Conservation (phyloP, 2,888 invertebrate species). For the Congeria kusceri region DNA sequence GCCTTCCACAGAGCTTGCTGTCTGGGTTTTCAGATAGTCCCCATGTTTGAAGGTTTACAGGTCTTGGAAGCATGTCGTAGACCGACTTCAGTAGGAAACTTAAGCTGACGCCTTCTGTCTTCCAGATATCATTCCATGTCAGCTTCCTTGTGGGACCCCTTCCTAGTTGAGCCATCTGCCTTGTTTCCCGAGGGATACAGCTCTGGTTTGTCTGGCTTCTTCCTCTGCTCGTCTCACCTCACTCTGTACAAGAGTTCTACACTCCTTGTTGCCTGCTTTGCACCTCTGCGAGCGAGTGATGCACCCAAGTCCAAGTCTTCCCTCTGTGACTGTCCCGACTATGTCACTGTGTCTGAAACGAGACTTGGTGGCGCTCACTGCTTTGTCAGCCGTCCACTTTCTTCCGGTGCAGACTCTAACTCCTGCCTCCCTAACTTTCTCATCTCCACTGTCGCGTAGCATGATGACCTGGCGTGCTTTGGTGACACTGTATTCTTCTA, state of each 20-base stretch:
- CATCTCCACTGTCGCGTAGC: slow-evolving; percentile 16
- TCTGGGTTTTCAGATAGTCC: slow-evolving; percentile 8
- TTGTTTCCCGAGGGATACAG: slow-evolving; percentile 2
- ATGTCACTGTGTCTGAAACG: slow-evolving; percentile 25
- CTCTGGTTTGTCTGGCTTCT: neutral
- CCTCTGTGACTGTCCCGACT: slow-evolving; percentile 9
- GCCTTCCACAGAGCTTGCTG: neutral
- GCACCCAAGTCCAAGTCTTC: slow-evolving; percentile 7
- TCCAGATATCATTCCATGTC: slow-evolving; percentile 16
- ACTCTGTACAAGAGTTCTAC: slow-evolving; percentile 2
- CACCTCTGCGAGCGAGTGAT: slow-evolving; percentile 1
- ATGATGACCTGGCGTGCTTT: slow-evolving; percentile 29
- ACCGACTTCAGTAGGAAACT: slow-evolving; percentile 2
- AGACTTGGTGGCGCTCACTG: slow-evolving; percentile 8
- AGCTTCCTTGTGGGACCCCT: neutral
- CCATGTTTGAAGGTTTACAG: slow-evolving; percentile 19
- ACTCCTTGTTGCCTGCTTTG: neutral
- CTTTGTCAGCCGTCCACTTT: slow-evolving; percentile 19
- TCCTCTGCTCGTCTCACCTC: slow-evolving; percentile 13
- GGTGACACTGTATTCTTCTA: slow-evolving; percentile 43
- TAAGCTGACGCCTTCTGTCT: neutral
- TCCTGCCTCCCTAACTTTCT: slow-evolving; percentile 22
- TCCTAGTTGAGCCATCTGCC: slow-evolving; percentile 20
- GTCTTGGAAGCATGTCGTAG: slow-evolving; percentile 5
- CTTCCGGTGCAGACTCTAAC: slow-evolving; percentile 14